Evolutionary conservation across 2,113 vertebrate genomes (phyloP).

Genomic region (Meles meles): DNA sequence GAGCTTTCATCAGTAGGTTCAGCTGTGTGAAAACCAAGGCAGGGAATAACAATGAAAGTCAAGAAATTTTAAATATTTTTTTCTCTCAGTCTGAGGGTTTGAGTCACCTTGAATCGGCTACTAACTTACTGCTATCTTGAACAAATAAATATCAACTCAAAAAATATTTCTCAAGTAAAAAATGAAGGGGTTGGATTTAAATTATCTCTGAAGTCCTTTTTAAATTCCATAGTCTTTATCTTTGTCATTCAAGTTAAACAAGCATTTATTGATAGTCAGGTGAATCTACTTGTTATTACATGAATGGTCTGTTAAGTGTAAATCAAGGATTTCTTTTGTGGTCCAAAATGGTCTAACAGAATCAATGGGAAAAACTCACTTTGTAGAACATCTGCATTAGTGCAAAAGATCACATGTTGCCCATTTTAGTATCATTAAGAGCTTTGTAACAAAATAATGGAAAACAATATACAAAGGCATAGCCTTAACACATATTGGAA

Average conservation of each 20-base stretch:
- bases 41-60: neutral
- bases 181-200: neutral
- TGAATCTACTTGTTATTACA: neutral
- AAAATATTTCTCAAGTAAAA: neutral
- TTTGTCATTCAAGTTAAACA: conserved; percentile 22
- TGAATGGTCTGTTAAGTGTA: neutral
- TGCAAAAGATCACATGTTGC: neutral
- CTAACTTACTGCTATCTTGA: neutral
- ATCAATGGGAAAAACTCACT: conserved; percentile 14
- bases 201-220: neutral
- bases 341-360: neutral
- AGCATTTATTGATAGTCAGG: neutral
- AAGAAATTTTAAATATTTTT: neutral
- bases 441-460: neutral
- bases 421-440: neutral
- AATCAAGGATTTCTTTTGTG: neutral
- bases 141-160: conserved; percentile 11
- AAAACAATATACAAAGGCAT: neutral
- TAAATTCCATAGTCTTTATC: neutral
- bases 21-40: neutral
- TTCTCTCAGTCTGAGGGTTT: neutral
- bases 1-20: neutral
- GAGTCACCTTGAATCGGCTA: neutral
- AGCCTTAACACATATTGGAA: neutral
- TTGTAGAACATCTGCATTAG: neutral